A percentile compares a stretch with the other conserved stretches of the same genome.
phyloP scores from a whole-genome alignment of 2,113 vertebrate genomes.

The Grammomys surdaster region DNA sequence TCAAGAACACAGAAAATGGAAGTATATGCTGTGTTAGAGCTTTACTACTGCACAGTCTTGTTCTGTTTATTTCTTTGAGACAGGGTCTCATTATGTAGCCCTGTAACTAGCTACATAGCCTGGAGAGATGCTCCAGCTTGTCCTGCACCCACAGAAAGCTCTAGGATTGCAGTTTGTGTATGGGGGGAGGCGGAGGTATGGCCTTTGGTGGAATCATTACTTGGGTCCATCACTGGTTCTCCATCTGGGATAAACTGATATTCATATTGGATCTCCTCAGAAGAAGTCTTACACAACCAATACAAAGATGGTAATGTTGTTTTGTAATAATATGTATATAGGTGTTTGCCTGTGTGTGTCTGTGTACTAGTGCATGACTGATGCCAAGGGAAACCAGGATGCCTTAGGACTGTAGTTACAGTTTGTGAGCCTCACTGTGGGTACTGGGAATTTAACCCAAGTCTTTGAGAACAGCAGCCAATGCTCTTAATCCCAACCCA shows the following conservation, averaged over 20 bases:
- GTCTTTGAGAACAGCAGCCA: not conserved
- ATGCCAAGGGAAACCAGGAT: not conserved
- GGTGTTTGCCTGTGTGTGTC: not conserved
- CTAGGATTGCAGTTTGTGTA: not conserved
- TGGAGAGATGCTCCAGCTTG: not conserved
- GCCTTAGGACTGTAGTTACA: not conserved
- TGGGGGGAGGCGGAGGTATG: not conserved
- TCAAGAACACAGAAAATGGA: not conserved
- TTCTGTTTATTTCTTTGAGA: not conserved
- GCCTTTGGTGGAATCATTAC: not conserved
- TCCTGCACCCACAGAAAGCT: too few species aligned
- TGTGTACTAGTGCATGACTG: not conserved
- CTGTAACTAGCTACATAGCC: not conserved
- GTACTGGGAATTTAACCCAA: not conserved
- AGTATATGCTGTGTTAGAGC: not conserved
- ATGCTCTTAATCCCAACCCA: not conserved
- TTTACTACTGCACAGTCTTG: not conserved
- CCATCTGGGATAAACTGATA: not conserved
- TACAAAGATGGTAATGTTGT: not conserved
- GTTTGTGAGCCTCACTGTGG: not conserved
- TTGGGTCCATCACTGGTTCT: not conserved
- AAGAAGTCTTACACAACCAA: not conserved
- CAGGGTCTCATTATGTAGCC: not conserved
- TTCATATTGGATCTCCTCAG: not conserved
- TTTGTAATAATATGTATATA: not conserved